These are phyloP conservation scores for Alethe diademata DNA, from an alignment of 2,113 vertebrate species.

Conservation along the genomic window DNA sequence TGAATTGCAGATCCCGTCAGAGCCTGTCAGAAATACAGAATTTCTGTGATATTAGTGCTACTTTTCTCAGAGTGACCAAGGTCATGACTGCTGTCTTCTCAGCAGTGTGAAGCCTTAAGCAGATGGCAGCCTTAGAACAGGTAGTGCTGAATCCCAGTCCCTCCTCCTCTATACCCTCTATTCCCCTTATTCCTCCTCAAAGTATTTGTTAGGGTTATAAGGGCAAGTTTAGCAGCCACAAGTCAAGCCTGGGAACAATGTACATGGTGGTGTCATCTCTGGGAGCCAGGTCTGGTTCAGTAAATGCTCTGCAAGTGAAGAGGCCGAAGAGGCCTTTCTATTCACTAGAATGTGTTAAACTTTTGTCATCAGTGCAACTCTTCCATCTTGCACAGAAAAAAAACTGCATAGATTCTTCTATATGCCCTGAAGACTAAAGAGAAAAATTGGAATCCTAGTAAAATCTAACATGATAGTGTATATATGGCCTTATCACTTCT, in stretches of 20 bases:
- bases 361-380: background rate
- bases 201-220: background rate
- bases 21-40: background rate
- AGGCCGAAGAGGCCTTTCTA: background rate
- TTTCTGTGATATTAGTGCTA: background rate
- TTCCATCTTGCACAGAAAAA: background rate
- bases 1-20: background rate
- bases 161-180: fast-evolving
- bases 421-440: background rate
- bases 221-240: background rate
- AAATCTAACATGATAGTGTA: background rate
- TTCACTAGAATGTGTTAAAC: background rate
- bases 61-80: background rate
- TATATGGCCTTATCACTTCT: background rate
- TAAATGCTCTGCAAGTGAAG: background rate
- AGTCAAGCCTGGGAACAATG: background rate
- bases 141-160: background rate
- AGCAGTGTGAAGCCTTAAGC: background rate
- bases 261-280: fast-evolving
- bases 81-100: background rate
- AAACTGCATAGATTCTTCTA: background rate
- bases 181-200: background rate
- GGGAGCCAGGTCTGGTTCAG: background rate
- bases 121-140: background rate
- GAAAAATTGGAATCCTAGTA: background rate